Evolutionary conservation across 2,113 vertebrate species (phyloP).

Genomic region (Psittacus erithacus): DNA sequence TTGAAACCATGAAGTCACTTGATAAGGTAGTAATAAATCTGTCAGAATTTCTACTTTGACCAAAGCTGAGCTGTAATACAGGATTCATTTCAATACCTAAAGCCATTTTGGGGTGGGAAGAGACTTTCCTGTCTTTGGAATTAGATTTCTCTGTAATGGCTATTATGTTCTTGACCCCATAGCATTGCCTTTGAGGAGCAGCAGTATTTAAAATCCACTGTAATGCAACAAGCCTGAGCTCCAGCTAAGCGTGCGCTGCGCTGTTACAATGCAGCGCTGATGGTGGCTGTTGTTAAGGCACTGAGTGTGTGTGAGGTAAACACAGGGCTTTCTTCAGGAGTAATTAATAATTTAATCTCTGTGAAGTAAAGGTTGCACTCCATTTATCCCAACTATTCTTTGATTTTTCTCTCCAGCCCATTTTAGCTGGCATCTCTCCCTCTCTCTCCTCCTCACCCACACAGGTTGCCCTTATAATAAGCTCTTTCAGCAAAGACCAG

Average conservation of each 20-base stretch:
- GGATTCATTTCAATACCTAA: slow-evolving; percentile 69
- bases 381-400: slow-evolving; percentile 1
- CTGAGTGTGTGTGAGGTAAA: neutral
- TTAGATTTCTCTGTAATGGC: slow-evolving; percentile 33
- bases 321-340: neutral
- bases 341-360: slow-evolving; percentile 43
- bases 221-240: slow-evolving; percentile 39
- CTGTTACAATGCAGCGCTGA: neutral
- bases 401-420: slow-evolving; percentile 20
- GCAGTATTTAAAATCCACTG: slow-evolving; percentile 35
- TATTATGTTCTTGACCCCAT: slow-evolving; percentile 46
- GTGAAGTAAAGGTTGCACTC: neutral
- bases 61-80: slow-evolving; percentile 52
- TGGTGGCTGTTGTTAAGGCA: neutral
- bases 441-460: neutral
- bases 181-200: slow-evolving; percentile 40
- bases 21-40: slow-evolving; percentile 70
- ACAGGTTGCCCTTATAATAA: neutral
- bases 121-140: slow-evolving; percentile 39
- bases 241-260: neutral
- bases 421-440: neutral
- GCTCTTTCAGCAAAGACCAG: neutral
- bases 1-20: slow-evolving; percentile 61
- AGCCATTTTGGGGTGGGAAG: slow-evolving; percentile 43
- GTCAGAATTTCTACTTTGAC: slow-evolving; percentile 62